Conservation (phyloP, 2,797 vertebrate species). For the Clarias pachynema region DNA sequence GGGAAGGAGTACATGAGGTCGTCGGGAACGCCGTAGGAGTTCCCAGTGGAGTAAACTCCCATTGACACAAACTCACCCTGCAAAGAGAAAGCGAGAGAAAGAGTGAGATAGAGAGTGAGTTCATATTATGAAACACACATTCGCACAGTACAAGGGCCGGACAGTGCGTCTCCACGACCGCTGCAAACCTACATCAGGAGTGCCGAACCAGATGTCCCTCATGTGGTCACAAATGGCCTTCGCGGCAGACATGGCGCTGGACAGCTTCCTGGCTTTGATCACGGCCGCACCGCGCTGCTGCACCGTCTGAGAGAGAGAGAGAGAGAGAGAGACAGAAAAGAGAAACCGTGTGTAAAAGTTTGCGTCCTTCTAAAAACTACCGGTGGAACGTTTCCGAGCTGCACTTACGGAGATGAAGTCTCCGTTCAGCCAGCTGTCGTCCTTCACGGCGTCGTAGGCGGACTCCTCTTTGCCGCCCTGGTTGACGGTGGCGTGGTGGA, state of each 20-base stretch:
- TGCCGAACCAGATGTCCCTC: conserved; percentile 94
- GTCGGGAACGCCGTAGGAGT: conserved; percentile 84
- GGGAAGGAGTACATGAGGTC: conserved; percentile 96
- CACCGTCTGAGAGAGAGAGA: conserved; percentile 79
- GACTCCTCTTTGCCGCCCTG: conserved; percentile 81
- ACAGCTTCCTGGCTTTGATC: conserved; percentile 94
- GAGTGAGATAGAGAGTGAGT: neutral
- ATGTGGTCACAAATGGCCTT: conserved; percentile 97
- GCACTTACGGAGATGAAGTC: conserved; percentile 88
- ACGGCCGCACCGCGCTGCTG: conserved; percentile 92
- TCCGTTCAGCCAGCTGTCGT: conserved; percentile 92
- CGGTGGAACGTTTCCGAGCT: neutral
- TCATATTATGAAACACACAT: neutral
- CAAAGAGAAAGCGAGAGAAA: conserved; percentile 25
- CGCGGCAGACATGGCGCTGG: conserved; percentile 97
- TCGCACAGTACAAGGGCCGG: neutral
- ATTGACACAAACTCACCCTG: conserved; percentile 94
- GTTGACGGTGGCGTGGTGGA: conserved; percentile 86
- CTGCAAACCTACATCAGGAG: conserved; percentile 78
- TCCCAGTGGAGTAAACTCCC: conserved; percentile 91
- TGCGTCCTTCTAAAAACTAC: neutral
- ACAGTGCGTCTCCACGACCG: neutral
- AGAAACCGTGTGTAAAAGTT: neutral
- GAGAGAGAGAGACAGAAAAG: conserved; percentile 4
- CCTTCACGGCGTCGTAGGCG: conserved; percentile 88